phyloP scores from a whole-genome alignment of 2,113 vertebrate species.

The Ursus arctos region DNA sequence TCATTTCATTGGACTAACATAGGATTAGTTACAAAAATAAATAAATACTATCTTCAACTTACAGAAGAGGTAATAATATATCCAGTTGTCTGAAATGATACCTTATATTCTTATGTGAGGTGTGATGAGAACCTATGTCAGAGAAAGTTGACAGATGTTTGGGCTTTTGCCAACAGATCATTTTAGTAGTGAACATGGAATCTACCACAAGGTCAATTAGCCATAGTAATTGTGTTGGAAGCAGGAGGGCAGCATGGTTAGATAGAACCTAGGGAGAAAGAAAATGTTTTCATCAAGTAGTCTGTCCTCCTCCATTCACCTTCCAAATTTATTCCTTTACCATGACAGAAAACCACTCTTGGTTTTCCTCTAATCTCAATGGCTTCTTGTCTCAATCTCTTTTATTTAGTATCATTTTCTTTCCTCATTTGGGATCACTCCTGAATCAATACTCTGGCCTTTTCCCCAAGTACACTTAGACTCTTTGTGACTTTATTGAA shows the following conservation, averaged over 20 bases:
- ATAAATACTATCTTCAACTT: not conserved
- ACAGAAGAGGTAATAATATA: not conserved
- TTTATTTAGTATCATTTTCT: not conserved
- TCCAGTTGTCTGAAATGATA: not conserved
- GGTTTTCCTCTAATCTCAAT: not conserved
- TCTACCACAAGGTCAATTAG: not conserved
- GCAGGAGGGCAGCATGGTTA: not conserved
- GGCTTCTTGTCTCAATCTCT: not conserved
- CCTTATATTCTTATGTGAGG: not conserved
- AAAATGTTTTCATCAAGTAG: accelerated
- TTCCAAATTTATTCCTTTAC: not conserved
- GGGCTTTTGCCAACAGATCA: not conserved
- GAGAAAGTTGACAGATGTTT: not conserved
- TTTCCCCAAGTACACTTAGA: not conserved
- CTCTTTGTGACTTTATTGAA: not conserved
- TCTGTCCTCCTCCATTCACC: accelerated
- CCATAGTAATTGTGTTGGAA: not conserved
- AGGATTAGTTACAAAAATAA: not conserved
- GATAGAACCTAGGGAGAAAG: not conserved
- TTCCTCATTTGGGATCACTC: accelerated
- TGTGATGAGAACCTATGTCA: not conserved
- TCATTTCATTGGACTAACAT: not conserved
- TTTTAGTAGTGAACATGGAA: not conserved
- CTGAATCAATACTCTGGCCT: not conserved
- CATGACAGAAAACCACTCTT: not conserved